Conservation (phyloP, 2,113 vertebrate species). For the Stercorarius parasiticus region DNA sequence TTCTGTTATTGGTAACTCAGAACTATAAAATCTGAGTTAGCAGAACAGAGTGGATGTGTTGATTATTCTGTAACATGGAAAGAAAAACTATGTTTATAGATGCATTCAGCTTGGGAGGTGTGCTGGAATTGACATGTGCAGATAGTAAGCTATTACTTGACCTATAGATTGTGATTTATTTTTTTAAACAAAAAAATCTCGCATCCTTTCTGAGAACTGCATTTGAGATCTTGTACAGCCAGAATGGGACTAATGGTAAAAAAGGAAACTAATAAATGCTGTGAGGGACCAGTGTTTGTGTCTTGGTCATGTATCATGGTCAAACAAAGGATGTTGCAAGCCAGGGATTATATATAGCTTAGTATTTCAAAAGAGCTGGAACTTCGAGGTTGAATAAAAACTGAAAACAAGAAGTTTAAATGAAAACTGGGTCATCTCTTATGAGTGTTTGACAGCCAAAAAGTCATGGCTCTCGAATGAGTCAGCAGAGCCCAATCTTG, state of each 20-base stretch:
- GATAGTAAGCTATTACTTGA: not conserved
- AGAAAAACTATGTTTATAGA: not conserved
- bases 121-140: not conserved
- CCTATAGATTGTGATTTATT: not conserved
- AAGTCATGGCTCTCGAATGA: not conserved
- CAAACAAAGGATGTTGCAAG: not conserved
- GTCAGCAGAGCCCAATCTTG: not conserved
- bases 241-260: not conserved
- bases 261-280: not conserved
- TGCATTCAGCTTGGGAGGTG: not conserved
- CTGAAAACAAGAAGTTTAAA: not conserved
- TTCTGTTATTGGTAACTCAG: not conserved
- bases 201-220: not conserved
- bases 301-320: accelerated
- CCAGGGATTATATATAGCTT: not conserved
- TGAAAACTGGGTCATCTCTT: not conserved
- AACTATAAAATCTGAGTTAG: not conserved
- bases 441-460: not conserved
- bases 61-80: not conserved
- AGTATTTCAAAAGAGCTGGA: not conserved
- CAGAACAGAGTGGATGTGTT: not conserved
- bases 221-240: not conserved
- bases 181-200: not conserved
- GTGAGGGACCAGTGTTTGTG: not conserved
- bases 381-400: not conserved